These are phyloP conservation scores for Anagyrus pseudococci DNA, from an alignment of 2,888 invertebrate species.

Conservation along the genomic window DNA sequence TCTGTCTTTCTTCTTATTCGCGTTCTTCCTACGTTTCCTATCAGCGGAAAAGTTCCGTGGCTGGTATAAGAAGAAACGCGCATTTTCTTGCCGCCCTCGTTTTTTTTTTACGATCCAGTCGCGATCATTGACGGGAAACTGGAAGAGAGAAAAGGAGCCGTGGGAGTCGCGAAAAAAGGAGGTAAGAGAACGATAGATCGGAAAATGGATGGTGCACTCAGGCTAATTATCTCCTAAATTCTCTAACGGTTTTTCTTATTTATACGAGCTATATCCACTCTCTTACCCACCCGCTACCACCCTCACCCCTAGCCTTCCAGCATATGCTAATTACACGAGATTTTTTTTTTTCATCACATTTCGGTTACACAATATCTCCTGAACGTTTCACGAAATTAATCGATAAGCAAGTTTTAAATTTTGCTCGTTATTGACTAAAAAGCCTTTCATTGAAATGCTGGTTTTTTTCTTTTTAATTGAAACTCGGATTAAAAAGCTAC, in stretches of 20 bases:
- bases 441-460: too few relatives aligned
- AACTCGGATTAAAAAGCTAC: too few relatives aligned
- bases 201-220: slow-evolving; percentile 30
- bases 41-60: background rate
- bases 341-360: background rate
- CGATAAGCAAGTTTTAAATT: too few relatives aligned
- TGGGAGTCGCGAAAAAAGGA: slow-evolving; percentile 26
- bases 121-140: slow-evolving; percentile 34
- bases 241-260: slow-evolving; percentile 27
- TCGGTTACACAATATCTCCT: background rate
- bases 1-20: background rate
- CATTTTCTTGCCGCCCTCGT: slow-evolving; percentile 14
- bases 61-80: slow-evolving; percentile 2
- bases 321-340: slow-evolving; percentile 22
- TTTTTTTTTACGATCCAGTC: slow-evolving; percentile 18
- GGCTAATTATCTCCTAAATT: slow-evolving; percentile 25
- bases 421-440: too few relatives aligned
- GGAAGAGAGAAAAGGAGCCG: slow-evolving; percentile 17
- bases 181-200: slow-evolving; percentile 18
- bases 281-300: too few relatives aligned
- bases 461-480: too few relatives aligned
- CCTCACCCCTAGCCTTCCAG: too few relatives aligned
- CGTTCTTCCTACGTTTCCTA: background rate
- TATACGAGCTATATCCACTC: background rate
- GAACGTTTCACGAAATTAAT: slow-evolving; percentile 1